Conservation (phyloP, 2,888 invertebrate species). For the Mythimna loreyi region DNA sequence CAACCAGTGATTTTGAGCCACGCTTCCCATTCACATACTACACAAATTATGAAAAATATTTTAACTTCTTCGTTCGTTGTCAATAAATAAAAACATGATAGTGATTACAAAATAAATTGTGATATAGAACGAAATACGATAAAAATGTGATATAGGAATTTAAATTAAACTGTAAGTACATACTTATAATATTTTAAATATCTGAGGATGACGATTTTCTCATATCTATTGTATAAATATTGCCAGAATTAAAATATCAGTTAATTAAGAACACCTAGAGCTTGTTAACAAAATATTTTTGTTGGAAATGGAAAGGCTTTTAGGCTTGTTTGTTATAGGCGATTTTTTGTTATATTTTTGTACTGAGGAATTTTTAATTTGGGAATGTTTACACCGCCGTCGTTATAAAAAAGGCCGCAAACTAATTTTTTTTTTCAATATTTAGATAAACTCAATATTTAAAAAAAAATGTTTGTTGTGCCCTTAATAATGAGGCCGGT, state of each 20-base stretch:
- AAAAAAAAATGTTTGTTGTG: too few relatives aligned
- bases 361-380: neutral
- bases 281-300: constrained; percentile 8
- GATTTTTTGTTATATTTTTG: neutral
- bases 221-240: constrained; percentile 38
- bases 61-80: neutral
- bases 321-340: constrained; percentile 5
- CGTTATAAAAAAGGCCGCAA: too few relatives aligned
- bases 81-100: neutral
- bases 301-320: neutral
- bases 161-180: constrained; percentile 49
- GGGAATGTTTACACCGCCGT: neutral
- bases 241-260: constrained; percentile 5
- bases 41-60: neutral
- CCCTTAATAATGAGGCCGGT: too few relatives aligned
- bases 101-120: constrained; percentile 17
- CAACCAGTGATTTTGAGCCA: constrained; percentile 4
- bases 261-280: constrained; percentile 6
- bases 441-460: too few relatives aligned
- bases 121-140: constrained; percentile 29
- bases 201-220: constrained; percentile 24
- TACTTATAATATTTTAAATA: constrained; percentile 23
- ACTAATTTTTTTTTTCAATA: too few relatives aligned
- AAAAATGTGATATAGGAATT: constrained; percentile 38
- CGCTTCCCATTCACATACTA: neutral